Evolutionary conservation across 2,888 invertebrate species (phyloP), one percentile per base, ranked within the genome.

Genomic region (Aleiodes testaceus): DNA sequence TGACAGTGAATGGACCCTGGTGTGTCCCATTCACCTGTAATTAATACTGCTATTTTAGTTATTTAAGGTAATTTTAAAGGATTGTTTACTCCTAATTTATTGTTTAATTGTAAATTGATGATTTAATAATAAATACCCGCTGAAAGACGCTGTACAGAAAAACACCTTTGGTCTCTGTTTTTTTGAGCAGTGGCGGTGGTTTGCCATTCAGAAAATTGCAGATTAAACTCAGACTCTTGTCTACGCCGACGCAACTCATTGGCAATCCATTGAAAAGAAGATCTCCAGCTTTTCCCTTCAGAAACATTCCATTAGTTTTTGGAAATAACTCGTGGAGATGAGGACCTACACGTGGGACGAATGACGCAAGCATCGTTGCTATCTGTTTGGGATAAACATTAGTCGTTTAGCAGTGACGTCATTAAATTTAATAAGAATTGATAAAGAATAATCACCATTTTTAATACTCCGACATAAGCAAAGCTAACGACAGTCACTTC

Each of bases 201-300:
- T 73, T 74, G 1, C 18, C 50, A 26, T 72, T 42, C 11, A 83
- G 14, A 26, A 78, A 74, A 26, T 67, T 66, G 45, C 82, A 83
- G 4, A 83, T 73, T 1, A 78, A n/a, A 3, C 22, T 64, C n/a
- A 83, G 64, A 42, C 80, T 77, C 16, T 77, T 75, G 53, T 75
- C 75, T 0, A 47, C 50, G 1, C 88, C 85, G 49, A 88, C 86
- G 73, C 92, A 92, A 75, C 88, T 88, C 16, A 92, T 83, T 72
- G 86, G 88, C 16, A 91, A 79, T 2, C 92, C 92, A 12, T 90
- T 88, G 75, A 92, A 92, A 61, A 92, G 87, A 16, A 92, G 80
- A 49, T 92, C 90, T 42, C 84, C 88, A 0, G 89, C 89, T 68
- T 87, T 89, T 2, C 88, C 88, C 20, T 88, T 88, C 50, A 90